A percentile compares a stretch with the other conserved stretches of the same genome.
These are phyloP conservation scores for Platycheirus albimanus DNA, from an alignment of 2,888 invertebrate genomes.

Conservation along the genomic window DNA sequence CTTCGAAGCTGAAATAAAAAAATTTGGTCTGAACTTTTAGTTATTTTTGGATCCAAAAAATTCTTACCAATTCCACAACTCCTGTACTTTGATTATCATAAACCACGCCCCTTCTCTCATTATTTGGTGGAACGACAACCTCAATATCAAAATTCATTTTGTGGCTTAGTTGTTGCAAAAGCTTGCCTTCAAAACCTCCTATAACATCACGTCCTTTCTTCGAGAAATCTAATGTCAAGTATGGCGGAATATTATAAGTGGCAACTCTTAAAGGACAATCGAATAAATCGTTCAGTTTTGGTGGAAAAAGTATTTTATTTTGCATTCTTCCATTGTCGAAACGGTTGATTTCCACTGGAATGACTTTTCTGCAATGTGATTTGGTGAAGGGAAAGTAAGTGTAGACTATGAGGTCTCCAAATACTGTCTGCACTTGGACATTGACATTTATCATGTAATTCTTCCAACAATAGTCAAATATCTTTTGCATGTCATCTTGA, in stretches of 20 bases:
- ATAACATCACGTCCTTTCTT: conserved; percentile 6
- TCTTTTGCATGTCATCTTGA: conserved; percentile 76
- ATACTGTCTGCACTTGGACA: conserved; percentile 77
- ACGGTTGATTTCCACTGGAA: conserved; percentile 75
- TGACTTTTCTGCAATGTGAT: conserved; percentile 72
- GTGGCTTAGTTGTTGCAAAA: conserved; percentile 73
- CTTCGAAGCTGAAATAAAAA: conserved; percentile 54
- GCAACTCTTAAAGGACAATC: conserved; percentile 30
- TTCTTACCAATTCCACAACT: conserved; percentile 41
- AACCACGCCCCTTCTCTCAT: conserved; percentile 18
- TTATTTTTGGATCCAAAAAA: too few species aligned
- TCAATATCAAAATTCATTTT: conserved; percentile 76
- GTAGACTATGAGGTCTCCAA: conserved; percentile 77
- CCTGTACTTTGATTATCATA: conserved; percentile 19
- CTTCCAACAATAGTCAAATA: conserved; percentile 78
- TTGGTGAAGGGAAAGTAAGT: conserved; percentile 78
- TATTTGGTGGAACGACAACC: conserved; percentile 41
- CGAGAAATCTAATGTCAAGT: conserved; percentile 22
- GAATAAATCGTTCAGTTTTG: conserved; percentile 77
- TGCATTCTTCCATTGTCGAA: conserved; percentile 74
- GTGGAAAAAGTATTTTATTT: conserved; percentile 75
- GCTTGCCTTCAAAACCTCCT: conserved; percentile 75
- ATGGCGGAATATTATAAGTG: conserved; percentile 35
- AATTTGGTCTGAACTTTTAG: too few species aligned
- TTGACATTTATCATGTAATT: conserved; percentile 78